Percentiles rank a stretch among this genome's conserved stretches.
Evolutionary conservation across 2,113 vertebrate genomes (phyloP).

Genomic region (Aldabrachelys gigantea): DNA sequence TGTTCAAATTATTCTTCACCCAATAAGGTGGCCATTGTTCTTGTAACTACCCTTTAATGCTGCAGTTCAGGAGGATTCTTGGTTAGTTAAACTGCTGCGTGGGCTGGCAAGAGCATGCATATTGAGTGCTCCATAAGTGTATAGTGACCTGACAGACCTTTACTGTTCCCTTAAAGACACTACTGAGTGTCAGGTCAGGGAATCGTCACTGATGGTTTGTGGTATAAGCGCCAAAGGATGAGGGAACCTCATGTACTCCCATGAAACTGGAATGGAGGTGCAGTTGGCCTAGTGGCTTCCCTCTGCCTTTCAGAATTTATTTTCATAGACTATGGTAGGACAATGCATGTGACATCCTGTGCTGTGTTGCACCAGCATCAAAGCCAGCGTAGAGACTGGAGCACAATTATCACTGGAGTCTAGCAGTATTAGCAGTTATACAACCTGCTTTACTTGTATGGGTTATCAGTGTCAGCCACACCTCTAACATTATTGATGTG

Average conservation of each 20-base stretch:
- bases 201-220: neutral
- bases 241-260: neutral
- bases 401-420: neutral
- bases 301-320: neutral
- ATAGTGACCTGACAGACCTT: neutral
- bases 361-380: neutral
- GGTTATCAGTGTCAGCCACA: neutral
- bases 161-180: neutral
- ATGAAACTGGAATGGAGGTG: neutral
- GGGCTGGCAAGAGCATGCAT: neutral
- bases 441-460: accelerated
- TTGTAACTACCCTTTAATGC: neutral
- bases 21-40: neutral
- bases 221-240: neutral
- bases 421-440: neutral
- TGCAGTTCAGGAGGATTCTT: neutral
- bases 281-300: neutral
- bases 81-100: neutral
- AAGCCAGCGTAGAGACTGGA: neutral
- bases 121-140: neutral
- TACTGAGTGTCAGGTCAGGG: neutral
- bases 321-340: neutral
- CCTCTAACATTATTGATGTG: neutral
- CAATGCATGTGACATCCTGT: neutral
- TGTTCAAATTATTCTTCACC: neutral